These are phyloP conservation scores for Myotis planiceps DNA, from an alignment of 2,797 vertebrate species.

Conservation along the genomic window DNA sequence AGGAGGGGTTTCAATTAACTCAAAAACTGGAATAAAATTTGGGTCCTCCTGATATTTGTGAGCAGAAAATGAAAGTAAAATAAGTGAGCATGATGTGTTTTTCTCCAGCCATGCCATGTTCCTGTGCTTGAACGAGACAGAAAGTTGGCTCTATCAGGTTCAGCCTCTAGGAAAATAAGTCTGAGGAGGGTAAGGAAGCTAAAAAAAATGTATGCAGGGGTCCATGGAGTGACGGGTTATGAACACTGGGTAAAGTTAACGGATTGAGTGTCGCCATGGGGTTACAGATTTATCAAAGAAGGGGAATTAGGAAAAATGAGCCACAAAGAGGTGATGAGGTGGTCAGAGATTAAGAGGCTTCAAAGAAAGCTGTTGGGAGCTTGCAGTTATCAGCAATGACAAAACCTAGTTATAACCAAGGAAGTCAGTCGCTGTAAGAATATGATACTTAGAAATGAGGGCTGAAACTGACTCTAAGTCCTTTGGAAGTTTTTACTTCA, in stretches of 20 bases:
- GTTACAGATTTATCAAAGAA: not conserved
- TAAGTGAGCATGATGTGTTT: not conserved
- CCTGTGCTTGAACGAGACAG: not conserved
- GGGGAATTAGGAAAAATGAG: not conserved
- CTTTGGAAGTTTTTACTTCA: conserved; percentile 5
- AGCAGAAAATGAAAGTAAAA: not conserved
- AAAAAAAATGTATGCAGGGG: not conserved
- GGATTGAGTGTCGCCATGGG: not conserved
- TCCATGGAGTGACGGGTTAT: not conserved
- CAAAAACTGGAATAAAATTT: not conserved
- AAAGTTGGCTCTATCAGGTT: not conserved
- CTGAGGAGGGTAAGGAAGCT: not conserved
- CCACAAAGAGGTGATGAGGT: not conserved
- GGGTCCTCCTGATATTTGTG: not conserved
- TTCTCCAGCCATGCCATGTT: not conserved
- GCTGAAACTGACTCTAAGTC: not conserved
- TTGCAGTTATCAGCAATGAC: not conserved
- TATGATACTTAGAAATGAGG: not conserved
- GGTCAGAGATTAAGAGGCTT: not conserved
- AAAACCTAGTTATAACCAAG: not conserved
- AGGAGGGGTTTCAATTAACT: not conserved
- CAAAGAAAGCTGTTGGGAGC: not conserved
- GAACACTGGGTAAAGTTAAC: not conserved
- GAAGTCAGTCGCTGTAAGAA: not conserved
- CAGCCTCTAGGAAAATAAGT: not conserved